Conservation (phyloP, 1,140 invertebrate species). For the Rhynchophorus ferrugineus region DNA sequence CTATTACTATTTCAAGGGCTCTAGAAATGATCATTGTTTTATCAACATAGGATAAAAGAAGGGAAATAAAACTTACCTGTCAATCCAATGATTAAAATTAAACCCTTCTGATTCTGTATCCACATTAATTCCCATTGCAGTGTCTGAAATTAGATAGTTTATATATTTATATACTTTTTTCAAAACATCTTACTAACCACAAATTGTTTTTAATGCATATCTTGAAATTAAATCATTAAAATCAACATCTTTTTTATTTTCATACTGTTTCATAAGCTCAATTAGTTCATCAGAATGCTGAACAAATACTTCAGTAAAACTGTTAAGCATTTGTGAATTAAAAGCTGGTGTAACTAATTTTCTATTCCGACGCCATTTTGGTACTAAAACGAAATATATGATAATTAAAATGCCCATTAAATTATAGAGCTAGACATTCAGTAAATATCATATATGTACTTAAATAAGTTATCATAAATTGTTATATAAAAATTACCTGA, state of each 20-base stretch:
- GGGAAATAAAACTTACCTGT: no score
- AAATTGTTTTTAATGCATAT: slow-evolving; percentile 68
- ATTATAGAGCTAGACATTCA: background rate
- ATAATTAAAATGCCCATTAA: background rate
- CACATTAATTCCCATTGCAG: slow-evolving; percentile 71
- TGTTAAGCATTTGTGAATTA: slow-evolving; percentile 65
- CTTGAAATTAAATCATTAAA: slow-evolving; percentile 56
- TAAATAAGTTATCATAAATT: no score
- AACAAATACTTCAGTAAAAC: slow-evolving; percentile 64
- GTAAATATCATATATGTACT: no score
- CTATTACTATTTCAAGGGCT: slow-evolving; percentile 22
- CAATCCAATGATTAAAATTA: no score
- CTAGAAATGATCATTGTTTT: no score
- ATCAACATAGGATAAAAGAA: no score
- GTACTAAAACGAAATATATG: slow-evolving; percentile 40
- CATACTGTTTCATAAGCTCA: slow-evolving; percentile 44
- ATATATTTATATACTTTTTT: slow-evolving; percentile 16
- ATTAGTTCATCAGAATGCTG: slow-evolving; percentile 54
- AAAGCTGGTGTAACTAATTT: slow-evolving; percentile 69
- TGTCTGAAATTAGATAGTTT: slow-evolving; percentile 51
- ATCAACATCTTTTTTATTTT: slow-evolving; percentile 45
- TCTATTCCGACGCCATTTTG: slow-evolving; percentile 60
- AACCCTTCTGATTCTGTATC: no score
- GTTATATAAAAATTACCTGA: no score
- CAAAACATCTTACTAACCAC: no score